Conservation (phyloP, 2,113 vertebrate genomes). For the Pao palembangensis region DNA sequence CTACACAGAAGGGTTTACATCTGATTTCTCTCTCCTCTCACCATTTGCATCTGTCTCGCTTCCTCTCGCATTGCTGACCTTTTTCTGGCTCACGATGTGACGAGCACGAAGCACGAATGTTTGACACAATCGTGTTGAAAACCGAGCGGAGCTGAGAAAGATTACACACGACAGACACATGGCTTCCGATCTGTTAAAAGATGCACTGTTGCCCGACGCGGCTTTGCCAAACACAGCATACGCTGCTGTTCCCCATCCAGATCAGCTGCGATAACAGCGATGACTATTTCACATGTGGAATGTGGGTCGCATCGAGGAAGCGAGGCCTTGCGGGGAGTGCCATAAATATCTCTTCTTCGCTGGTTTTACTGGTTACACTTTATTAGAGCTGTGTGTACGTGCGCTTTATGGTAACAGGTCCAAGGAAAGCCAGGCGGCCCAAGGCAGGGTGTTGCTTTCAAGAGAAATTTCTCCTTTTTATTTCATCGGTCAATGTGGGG, state of each 20-base stretch:
- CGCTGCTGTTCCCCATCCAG: conserved; percentile 22
- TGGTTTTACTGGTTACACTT: conserved; percentile 55
- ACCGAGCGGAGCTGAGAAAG: neutral
- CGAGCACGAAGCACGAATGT: neutral
- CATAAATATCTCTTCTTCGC: conserved; percentile 53
- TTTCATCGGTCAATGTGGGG: conserved; percentile 17
- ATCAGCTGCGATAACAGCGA: conserved; percentile 31
- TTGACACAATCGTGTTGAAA: neutral
- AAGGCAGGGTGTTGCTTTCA: conserved; percentile 35
- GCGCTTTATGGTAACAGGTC: conserved; percentile 36
- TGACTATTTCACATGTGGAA: conserved; percentile 53
- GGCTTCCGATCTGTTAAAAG: conserved; percentile 24
- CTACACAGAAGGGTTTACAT: neutral
- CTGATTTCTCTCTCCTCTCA: neutral
- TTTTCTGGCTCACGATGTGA: conserved; percentile 28
- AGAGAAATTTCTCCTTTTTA: neutral
- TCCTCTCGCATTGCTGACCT: conserved; percentile 3
- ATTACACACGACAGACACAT: conserved; percentile 4
- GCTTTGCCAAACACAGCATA: conserved; percentile 20
- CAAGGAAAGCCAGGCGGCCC: conserved; percentile 46
- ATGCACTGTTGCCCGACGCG: conserved; percentile 9
- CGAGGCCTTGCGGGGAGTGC: conserved; percentile 47
- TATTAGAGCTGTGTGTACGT: conserved; percentile 40
- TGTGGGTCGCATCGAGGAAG: conserved; percentile 59
- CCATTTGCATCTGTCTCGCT: neutral